Evolutionary conservation across 1,140 invertebrate genomes (phyloP), one percentile per base, ranked within the genome.

Genomic region (Cotesia typhae): DNA sequence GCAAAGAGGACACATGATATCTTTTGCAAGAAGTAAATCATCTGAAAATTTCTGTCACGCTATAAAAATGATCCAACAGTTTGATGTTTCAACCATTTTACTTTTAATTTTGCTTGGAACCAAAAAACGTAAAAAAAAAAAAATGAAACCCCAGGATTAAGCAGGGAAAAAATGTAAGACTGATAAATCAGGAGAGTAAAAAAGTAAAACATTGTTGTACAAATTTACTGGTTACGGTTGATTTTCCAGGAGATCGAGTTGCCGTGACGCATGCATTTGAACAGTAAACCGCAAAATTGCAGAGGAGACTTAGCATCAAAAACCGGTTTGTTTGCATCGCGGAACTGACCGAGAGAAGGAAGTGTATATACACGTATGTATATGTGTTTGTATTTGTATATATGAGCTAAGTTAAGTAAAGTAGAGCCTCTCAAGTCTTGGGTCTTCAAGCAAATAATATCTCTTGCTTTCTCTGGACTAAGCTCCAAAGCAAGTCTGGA

Each of bases 241-340:
- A 63, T 63, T 38, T 41, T 63, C 36, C 60, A 63, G 10, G 28
- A 41, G 63, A 65, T 37, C 20, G 38, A 65, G 10, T 65, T 65
- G 38, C 41, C 41, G 12, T 65, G 36, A 65, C 41, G 66, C 65
- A 67, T 72, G 41, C 55, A 72, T 71, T 71, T 71, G 65, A 72
- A 72, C 71, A 61, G 57, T 67, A 67, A 72, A 68, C 64, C 64
- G 71, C 57, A 67, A 72, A 72, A 72, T 72, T 63, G 57, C 71
- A 61, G 55, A 59, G 61, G 65, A 72, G 47, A 72, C 38, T 37
- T 65, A 67, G 38, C 28, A 47, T 35, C 52, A 37, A 67, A n/a
- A 72, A 72, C 71, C 65, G 71, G 71, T 72, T 72, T 66, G 36
- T 66, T 72, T 61, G 53, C 64, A 67, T 72, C 65, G 55, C 71